Evolutionary conservation across 1,140 invertebrate species (phyloP), one percentile per base, ranked within the genome.

Genomic region (Pemphigus obesinymphae): DNA sequence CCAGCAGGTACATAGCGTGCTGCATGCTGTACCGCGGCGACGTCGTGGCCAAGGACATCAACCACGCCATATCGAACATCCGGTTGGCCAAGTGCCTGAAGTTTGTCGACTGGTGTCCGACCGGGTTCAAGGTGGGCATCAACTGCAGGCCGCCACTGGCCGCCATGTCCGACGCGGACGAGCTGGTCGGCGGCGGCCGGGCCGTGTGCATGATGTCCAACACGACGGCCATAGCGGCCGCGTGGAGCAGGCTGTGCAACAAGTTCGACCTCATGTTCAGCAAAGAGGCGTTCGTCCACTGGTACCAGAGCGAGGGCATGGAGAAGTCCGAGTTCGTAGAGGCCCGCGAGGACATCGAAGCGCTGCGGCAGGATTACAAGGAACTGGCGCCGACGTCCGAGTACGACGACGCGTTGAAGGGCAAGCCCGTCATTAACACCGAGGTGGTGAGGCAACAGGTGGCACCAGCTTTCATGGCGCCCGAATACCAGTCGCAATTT

Each of bases 211-310:
- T 94, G 92, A 90, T 95, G 88, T 92, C 92, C 85, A 95, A 95
- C 89, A 94, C 92, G 82, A 94, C 93, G 23, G 93, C 93, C 82
- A 93, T 94, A 84, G 91, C 91, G 70, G 92, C 93, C 85, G 93
- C 93, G 20, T 95, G 93, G 93, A 91, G 90, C 55, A 89, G 92
- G 83, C 87, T 94, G 68, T 92, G 94, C 86, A 92, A 93, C 85
- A 95, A 96, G 87, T 95, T 95, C 86, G 93, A 95, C 85, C 87
- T 94, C 75, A 94, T 90, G 93, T 94, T 93, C 88, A 91, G 92
- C 86, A 95, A 95, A 89, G 89, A 93, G 83, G 94, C 94, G 55
- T 95, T 95, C 85, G 92, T 95, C 29, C 94, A 95, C 86, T 95
- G 93, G 93, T 94, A 93, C 85, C 92, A 94, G 26, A 92, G 93